phyloP scores from a whole-genome alignment of 2,797 vertebrate species.

The Etheostoma nigrum region DNA sequence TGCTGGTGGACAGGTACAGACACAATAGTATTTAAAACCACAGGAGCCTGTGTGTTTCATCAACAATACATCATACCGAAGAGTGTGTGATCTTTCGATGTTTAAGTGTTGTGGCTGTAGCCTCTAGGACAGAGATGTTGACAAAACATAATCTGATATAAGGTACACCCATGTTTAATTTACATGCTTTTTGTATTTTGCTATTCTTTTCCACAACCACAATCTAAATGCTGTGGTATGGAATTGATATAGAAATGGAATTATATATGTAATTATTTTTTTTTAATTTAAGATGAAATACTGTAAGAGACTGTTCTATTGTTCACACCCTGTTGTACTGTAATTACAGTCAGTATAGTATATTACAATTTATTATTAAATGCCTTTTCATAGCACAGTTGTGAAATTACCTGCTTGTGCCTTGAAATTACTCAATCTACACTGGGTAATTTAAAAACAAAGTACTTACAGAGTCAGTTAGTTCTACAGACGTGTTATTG shows the following conservation, averaged over 20 bases:
- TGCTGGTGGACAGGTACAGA: neutral
- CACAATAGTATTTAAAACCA: neutral
- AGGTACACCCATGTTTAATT: neutral
- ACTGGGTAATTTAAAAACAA: neutral
- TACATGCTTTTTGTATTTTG: neutral
- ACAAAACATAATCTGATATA: conserved; percentile 14
- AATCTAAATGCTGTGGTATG: neutral
- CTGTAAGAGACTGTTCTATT: neutral
- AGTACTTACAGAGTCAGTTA: neutral
- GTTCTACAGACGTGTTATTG: neutral
- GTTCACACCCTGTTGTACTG: neutral
- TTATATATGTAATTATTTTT: neutral
- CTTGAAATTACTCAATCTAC: too few species aligned
- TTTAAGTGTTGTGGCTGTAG: neutral
- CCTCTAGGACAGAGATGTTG: conserved; percentile 17
- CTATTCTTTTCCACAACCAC: neutral
- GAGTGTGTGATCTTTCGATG: conserved; percentile 17
- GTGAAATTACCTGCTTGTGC: neutral
- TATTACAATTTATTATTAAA: neutral
- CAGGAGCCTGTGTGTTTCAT: conserved; percentile 2
- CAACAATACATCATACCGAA: conserved; percentile 19
- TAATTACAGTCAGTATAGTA: neutral
- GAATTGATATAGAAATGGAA: neutral
- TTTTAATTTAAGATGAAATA: neutral
- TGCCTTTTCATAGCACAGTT: neutral